Base-by-base conservation (phyloP, 2,797 vertebrate genomes). In the Anisognathus igniventris region DNA sequence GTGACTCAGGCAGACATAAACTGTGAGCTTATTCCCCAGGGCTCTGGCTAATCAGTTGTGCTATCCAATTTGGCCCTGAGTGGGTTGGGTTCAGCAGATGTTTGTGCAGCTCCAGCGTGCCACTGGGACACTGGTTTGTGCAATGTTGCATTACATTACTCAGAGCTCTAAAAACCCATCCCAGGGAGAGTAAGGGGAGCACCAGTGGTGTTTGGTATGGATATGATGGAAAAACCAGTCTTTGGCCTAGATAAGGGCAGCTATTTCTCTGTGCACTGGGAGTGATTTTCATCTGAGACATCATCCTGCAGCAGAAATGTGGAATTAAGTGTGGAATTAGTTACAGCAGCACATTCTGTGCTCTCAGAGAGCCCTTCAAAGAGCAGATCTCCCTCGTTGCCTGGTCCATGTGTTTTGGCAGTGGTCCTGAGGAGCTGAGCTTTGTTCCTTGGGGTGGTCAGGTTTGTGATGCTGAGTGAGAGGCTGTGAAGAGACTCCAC, bases 31-130 rank as follows among this genome's bases (percentile, higher is more conserved):
- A 22, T 79, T 96, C 95, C 95, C 94, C 37, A 35, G 44, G 94
- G 95, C 86, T 54, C 56, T 18, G 20, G 24, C 74, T 95, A 76
- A 92, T 90, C 92, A 83, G 87, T 35, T 95, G 95, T 68, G 74
- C 90, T 90, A 31, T 88, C 89, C 92, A 60, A 3, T 74, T 71
- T 86, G 96, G 92, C 92, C 95, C 90, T 62, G 68, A 35, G 88
- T 81, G 95, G 91, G 65, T 45, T 90, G 61, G 54, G 82, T 45
- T 80, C 64, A 83, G 94, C 96, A 96, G 95, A 93, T 97, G 96
- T 96, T 93, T 92, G 90, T 1, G 9, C 39, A 58, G 66, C 57
- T 64, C 3, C 79, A 68, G 82, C 7, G 4, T 71, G 71, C 95
- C 92, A 35, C 83, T 91, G 96, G 92, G 95, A 95, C 57, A 0